Evolutionary conservation across 1,140 invertebrate species (phyloP), one percentile per base, ranked within the genome.

Genomic region (Melanaphis sacchari): DNA sequence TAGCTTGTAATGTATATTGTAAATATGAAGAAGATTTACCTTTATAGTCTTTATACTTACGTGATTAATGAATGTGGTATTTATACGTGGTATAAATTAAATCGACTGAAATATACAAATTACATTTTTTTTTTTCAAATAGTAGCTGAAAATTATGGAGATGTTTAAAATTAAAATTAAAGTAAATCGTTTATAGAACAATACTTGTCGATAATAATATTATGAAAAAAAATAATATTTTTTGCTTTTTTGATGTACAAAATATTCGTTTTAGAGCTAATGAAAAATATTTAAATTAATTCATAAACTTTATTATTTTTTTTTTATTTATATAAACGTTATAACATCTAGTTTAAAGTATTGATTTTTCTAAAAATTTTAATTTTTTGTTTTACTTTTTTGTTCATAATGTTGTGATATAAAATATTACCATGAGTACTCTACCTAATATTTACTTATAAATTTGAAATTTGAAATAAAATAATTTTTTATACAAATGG

Each of bases 281-380:
- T 66, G n/a, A 66, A 66, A 59, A 66, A 66, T 66, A 66, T 66
- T 66, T 66, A 66, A 59, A 59, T 66, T 66, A 66, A 66, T 66
- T 66, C n/a, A n/a, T n/a, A 66, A 66, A 66, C 59, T 0, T 15
- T 26, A 31, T 5, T 66, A 31, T 66, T 54, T 54, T 54, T 66
- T 66, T 26, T 26, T 7, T 8, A 66, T 5, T 31, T 15, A n/a
- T n/a, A n/a, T n/a, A n/a, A n/a, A n/a, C n/a, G n/a, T n/a, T n/a
- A n/a, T n/a, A n/a, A n/a, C n/a, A 66, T 66, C 59, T 66, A n/a
- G 15, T 66, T n/a, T n/a, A n/a, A n/a, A 66, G 59, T 66, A 66
- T 66, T 66, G 59, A 11, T 66, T 66, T 66, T 66, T 31, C 31
- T 66, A 66, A n/a, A 66, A 66, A 66, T 66, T 26, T n/a, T 66